Evolutionary conservation across 1,140 invertebrate genomes (phyloP).

Genomic region (Pseudomyrmex pallidus): DNA sequence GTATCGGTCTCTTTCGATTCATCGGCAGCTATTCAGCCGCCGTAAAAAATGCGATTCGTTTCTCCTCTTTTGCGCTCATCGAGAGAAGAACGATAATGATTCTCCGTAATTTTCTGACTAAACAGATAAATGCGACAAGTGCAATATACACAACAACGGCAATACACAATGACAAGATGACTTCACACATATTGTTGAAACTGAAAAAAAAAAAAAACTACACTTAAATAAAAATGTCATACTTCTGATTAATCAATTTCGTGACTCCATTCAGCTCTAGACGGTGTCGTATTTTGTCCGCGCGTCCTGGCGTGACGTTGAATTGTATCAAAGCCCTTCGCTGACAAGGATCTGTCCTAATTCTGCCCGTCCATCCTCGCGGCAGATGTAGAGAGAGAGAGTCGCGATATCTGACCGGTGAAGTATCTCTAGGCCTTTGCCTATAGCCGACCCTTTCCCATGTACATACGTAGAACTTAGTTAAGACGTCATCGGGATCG

Average conservation of each 20-base stretch:
- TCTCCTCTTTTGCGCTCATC: conserved; percentile 37
- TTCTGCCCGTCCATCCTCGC: conserved; percentile 64
- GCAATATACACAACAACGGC: neutral
- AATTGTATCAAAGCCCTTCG: conserved; percentile 67
- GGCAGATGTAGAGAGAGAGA: conserved; percentile 65
- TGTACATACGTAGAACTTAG: conserved; percentile 77
- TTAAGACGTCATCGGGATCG: conserved; percentile 84
- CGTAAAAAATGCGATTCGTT: conserved; percentile 77
- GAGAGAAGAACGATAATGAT: conserved; percentile 1
- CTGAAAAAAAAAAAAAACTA: neutral
- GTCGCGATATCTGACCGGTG: conserved; percentile 66
- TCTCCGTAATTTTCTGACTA: conserved; percentile 22
- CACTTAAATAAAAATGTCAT: neutral
- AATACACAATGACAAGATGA: neutral
- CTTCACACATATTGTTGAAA: neutral
- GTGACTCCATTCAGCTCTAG: neutral
- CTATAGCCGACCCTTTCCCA: conserved; percentile 49
- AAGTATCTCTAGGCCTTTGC: neutral
- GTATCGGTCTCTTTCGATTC: conserved; percentile 22
- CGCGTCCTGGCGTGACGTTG: conserved; percentile 12
- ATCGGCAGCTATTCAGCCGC: conserved; percentile 49
- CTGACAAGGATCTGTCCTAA: conserved; percentile 57
- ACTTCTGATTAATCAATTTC: conserved; percentile 22
- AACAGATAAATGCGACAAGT: neutral
- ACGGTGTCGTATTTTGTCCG: neutral